A percentile compares a stretch with the other conserved stretches of the same genome.
These are phyloP conservation scores for Onychorhynchus coronatus DNA, from an alignment of 2,113 vertebrate species.

Conservation along the genomic window DNA sequence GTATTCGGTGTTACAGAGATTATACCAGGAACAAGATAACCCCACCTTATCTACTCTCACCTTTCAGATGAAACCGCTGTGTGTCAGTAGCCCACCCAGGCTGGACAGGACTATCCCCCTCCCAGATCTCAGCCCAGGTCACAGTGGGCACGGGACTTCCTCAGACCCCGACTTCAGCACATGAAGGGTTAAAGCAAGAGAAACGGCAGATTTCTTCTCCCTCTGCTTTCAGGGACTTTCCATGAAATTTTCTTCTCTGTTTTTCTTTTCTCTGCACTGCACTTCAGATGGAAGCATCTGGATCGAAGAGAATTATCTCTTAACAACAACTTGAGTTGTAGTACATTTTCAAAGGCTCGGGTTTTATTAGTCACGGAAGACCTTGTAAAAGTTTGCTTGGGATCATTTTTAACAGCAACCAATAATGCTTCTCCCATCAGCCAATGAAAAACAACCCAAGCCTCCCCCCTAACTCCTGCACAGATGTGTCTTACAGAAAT, in stretches of 20 bases:
- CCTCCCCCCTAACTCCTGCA: neutral
- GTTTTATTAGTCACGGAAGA: constrained; percentile 61
- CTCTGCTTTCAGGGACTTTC: neutral
- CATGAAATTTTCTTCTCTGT: neutral
- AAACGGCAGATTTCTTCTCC: neutral
- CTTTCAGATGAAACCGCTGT: neutral
- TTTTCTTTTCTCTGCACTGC: neutral
- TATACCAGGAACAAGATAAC: neutral
- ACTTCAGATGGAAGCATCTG: constrained; percentile 44
- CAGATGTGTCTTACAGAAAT: constrained; percentile 9
- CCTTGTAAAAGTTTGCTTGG: constrained; percentile 60
- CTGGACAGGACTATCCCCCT: neutral
- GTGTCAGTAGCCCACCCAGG: neutral
- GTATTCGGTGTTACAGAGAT: neutral
- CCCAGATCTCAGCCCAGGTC: neutral
- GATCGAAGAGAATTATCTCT: constrained; percentile 54
- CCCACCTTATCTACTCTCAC: neutral
- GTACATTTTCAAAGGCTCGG: constrained; percentile 37
- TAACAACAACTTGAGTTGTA: constrained; percentile 46
- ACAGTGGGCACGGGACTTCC: neutral
- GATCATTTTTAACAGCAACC: constrained; percentile 50
- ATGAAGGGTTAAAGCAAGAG: neutral
- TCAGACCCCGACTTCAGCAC: neutral
- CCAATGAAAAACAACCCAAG: constrained; percentile 14
- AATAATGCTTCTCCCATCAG: constrained; percentile 35